Evolutionary conservation across 2,888 invertebrate genomes (phyloP), one percentile per base, ranked within the genome.

Genomic region (Agrochola macilenta): DNA sequence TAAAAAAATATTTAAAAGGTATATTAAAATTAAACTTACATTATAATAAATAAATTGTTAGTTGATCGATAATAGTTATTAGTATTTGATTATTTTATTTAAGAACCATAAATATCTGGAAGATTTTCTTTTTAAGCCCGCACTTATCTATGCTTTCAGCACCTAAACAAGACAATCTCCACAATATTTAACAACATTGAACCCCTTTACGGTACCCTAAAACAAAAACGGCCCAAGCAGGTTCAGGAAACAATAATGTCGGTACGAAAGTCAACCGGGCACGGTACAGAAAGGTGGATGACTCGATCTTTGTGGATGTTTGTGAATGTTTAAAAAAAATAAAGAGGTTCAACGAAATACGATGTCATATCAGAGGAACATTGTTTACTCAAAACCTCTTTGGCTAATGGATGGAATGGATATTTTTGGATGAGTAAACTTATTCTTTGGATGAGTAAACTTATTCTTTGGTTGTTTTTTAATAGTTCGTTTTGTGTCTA

Each of bases 181-280:
- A 23, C 20, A 17, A 46, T 1, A 17, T 23, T 17, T 11, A 11
- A 26, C 20, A 7, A 26, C 9, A 30, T 23, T n/a, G 5, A 61
- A 52, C 12, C 26, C 3, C 5, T 69, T 63, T 20, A 76, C 71
- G 63, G 69, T 60, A 82, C 76, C 69, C 73, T 58, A 74, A 57
- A 63, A 74, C 12, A 79, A 66, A 74, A 78, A n/a, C 49, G 20
- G n/a, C 0, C 14, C 17, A 68, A 68, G 7, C n/a, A 64, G 80
- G 64, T 82, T 80, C 86, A 83, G 85, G 83, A 87, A 89, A 90
- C 85, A 90, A 87, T 89, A 89, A 89, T 86, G 81, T 78, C 81
- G 80, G 74, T 20, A 70, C 46, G 74, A 89, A 88, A 90, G 85
- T 85, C 85, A 76, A 81, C 76, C 81, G 66, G 52, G 76, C 69